Conservation (phyloP, 1,140 invertebrate species). For the Grapholita molesta region DNA sequence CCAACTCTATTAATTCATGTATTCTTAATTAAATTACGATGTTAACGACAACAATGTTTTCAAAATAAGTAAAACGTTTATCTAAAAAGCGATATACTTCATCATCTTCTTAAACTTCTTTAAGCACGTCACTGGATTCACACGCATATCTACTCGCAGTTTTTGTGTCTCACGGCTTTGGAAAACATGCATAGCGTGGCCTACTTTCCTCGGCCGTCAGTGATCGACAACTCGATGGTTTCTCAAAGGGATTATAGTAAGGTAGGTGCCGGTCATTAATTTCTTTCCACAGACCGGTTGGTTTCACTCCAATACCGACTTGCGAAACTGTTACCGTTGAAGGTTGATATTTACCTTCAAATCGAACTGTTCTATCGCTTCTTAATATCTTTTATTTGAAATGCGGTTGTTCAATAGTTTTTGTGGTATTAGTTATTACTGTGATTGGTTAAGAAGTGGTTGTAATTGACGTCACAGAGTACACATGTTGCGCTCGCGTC, state of each 20-base stretch:
- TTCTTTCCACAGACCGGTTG: constrained; percentile 20
- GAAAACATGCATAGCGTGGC: constrained; percentile 26
- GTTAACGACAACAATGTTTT: too few species aligned
- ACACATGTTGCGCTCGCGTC: constrained; percentile 18
- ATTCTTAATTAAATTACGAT: too few species aligned
- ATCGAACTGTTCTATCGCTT: background rate
- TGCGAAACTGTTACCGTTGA: constrained; percentile 20
- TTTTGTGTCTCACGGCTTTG: background rate
- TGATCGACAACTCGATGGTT: constrained; percentile 22
- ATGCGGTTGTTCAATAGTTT: too few species aligned
- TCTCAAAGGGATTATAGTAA: constrained; percentile 24
- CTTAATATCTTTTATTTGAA: background rate
- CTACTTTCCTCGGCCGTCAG: constrained; percentile 34
- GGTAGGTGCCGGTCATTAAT: constrained; percentile 20
- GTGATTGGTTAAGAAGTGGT: background rate
- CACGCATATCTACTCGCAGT: background rate
- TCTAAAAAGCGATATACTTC: background rate
- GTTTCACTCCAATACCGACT: constrained; percentile 18
- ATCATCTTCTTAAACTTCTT: background rate
- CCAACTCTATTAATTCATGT: too few species aligned
- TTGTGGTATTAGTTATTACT: background rate
- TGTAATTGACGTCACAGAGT: constrained; percentile 21
- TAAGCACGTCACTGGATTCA: background rate
- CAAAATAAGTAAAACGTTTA: too few species aligned
- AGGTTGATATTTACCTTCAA: constrained; percentile 8